Evolutionary conservation across 1,140 invertebrate genomes (phyloP).

Genomic region (Anastatus disparis): DNA sequence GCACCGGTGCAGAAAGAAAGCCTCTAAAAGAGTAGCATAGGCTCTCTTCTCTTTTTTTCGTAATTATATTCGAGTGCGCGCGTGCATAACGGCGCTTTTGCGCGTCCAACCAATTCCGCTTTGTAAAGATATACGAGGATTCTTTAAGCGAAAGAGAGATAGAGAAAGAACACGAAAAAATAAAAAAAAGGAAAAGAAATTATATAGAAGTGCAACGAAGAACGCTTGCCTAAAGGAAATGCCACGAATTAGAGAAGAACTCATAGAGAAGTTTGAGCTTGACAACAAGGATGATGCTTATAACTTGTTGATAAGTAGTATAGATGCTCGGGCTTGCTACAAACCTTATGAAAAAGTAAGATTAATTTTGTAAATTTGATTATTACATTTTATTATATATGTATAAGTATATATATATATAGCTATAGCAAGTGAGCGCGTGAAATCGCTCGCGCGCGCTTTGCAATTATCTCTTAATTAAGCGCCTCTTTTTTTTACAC

Average conservation of each 20-base stretch:
- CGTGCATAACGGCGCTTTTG: constrained; percentile 27
- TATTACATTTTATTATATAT: no score
- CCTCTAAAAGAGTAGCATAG: not conserved
- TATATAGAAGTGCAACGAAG: not conserved
- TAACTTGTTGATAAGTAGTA: constrained; percentile 62
- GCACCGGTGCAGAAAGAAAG: not conserved
- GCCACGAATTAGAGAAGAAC: constrained; percentile 50
- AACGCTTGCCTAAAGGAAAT: no score
- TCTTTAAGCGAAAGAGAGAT: no score
- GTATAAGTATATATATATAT: no score
- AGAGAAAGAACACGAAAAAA: no score
- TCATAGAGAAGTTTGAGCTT: constrained; percentile 54
- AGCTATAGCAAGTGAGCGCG: no score
- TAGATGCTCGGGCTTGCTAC: constrained; percentile 68
- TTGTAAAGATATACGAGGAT: no score
- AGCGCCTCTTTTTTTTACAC: not conserved
- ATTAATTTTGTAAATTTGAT: constrained; percentile 21
- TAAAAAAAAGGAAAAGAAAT: no score
- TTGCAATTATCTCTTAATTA: constrained; percentile 12
- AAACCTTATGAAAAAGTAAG: constrained; percentile 68
- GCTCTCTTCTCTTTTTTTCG: not conserved
- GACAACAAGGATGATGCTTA: constrained; percentile 56
- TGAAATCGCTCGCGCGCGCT: not conserved
- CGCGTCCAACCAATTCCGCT: constrained; percentile 6
- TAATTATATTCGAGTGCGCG: not conserved